phyloP scores from a whole-genome alignment of 1,140 invertebrate species.

The Bombyx mori region ASM3026992v2 NC_085108.1:6123501-6124000 shows the following conservation, averaged over 20 bases:
- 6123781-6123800: slow-evolving; percentile 68
- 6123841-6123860: too few species aligned
- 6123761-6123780: slow-evolving; percentile 53
- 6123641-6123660: slow-evolving; percentile 30
- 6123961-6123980: too few species aligned
- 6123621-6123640: slow-evolving; percentile 55
- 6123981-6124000: too few species aligned
- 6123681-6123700: slow-evolving; percentile 57
- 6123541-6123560: neutral
- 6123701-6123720: slow-evolving; percentile 50
- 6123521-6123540: too few species aligned
- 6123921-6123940: too few species aligned
- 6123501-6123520: neutral
- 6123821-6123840: too few species aligned
- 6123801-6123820: slow-evolving; percentile 41
- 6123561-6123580: slow-evolving; percentile 27
- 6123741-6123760: slow-evolving; percentile 18
- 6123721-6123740: slow-evolving; percentile 22
- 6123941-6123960: too few species aligned
- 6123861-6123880: too few species aligned
- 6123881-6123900: too few species aligned
- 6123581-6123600: slow-evolving; percentile 19
- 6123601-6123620: slow-evolving; percentile 49
- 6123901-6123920: too few species aligned
- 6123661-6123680: slow-evolving; percentile 46